These are phyloP conservation scores for Drosophila bocki DNA, from an alignment of 1,140 invertebrate genomes.

Conservation along the genomic window DNA sequence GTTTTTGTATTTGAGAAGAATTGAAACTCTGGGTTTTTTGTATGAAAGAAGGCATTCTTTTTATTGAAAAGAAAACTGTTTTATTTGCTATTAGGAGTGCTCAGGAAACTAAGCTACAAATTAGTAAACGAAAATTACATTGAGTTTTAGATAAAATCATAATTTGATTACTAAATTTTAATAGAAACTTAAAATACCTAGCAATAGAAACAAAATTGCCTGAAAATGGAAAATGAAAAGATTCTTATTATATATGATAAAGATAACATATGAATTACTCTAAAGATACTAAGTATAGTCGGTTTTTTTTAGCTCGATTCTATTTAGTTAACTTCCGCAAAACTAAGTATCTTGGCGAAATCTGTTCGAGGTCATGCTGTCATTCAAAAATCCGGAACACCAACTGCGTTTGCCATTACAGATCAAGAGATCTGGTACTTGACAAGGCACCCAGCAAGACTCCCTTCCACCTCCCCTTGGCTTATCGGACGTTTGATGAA, in stretches of 20 bases:
- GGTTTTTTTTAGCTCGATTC: neutral
- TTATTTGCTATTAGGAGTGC: neutral
- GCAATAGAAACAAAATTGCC: too few species aligned
- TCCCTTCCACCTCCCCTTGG: neutral
- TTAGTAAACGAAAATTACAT: neutral
- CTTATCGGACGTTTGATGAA: conserved; percentile 51
- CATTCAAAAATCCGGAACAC: neutral
- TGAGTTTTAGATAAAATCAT: neutral
- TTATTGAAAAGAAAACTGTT: neutral
- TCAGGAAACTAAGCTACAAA: neutral
- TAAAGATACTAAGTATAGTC: neutral
- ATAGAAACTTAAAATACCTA: neutral
- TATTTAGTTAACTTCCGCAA: neutral
- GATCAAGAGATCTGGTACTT: conserved; percentile 43
- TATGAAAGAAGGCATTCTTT: conserved; percentile 6
- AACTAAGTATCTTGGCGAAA: neutral
- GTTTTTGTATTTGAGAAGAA: conserved; percentile 6
- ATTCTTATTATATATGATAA: too few species aligned
- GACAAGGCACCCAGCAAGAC: neutral
- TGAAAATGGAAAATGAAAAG: too few species aligned
- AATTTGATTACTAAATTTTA: neutral
- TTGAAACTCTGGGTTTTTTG: conserved; percentile 8
- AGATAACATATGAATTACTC: too few species aligned
- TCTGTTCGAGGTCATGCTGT: conserved; percentile 12
- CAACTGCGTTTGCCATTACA: conserved; percentile 17